phyloP scores from a whole-genome alignment of 2,888 invertebrate genomes.

The Xestia xanthographa region DNA sequence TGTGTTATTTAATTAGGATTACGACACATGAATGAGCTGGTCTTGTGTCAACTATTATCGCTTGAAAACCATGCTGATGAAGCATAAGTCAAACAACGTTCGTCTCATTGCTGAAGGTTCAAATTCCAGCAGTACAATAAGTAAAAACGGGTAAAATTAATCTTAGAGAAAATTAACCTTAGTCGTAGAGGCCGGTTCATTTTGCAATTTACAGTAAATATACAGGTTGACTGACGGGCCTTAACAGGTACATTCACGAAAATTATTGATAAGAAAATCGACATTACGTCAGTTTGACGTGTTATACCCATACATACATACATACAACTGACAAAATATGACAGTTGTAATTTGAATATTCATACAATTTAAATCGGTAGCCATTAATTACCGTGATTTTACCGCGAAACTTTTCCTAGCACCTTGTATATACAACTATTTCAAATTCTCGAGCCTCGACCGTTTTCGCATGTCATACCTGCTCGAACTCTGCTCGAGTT shows the following conservation, averaged over 20 bases:
- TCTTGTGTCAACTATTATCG: not conserved
- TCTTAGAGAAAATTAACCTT: not conserved
- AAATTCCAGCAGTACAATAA: not conserved
- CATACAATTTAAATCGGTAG: not conserved
- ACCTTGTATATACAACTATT: slow-evolving; percentile 6
- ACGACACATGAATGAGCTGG: not conserved
- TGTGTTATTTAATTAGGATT: not conserved
- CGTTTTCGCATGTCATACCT: not conserved
- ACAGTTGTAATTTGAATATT: not conserved
- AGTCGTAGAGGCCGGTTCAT: not conserved
- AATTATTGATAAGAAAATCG: not conserved
- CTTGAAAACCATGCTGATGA: not conserved
- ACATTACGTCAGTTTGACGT: not conserved
- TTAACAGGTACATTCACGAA: not conserved
- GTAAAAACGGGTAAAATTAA: not conserved
- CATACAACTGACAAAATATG: not conserved
- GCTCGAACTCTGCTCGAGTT: not conserved
- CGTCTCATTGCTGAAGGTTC: not conserved
- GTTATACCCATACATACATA: not conserved
- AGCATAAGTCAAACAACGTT: not conserved
- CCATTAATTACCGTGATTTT: not conserved
- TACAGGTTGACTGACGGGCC: not conserved
- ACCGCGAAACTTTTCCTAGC: not conserved
- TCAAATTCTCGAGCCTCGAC: not conserved
- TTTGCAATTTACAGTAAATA: not conserved